These are phyloP conservation scores for Sarcophilus harrisii DNA, from an alignment of 2,797 vertebrate species.

Conservation along the genomic window DNA sequence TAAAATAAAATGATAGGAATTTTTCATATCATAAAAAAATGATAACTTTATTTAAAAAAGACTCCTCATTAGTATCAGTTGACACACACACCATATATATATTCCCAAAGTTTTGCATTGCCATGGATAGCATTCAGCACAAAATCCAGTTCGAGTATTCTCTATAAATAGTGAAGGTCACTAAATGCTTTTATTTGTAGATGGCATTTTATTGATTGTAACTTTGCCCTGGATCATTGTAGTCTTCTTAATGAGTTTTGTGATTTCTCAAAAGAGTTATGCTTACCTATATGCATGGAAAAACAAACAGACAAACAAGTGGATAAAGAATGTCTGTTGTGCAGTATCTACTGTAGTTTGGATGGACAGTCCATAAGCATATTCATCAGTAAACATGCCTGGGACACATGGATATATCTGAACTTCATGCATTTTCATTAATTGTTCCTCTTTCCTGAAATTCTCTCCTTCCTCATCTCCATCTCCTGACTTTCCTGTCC, in stretches of 20 bases:
- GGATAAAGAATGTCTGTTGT: not conserved
- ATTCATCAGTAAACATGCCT: not conserved
- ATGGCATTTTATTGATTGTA: not conserved
- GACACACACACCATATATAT: not conserved
- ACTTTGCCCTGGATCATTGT: not conserved
- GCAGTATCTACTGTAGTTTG: not conserved
- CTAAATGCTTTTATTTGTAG: not conserved
- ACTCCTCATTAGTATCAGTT: not conserved
- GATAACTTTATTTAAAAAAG: too few species aligned
- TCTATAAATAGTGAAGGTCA: not conserved
- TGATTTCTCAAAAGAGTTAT: not conserved
- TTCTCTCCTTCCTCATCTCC: not conserved
- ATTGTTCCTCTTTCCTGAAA: not conserved
- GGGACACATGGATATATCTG: not conserved
- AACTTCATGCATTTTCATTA: not conserved
- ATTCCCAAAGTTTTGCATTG: not conserved
- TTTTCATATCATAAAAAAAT: constrained; percentile 44
- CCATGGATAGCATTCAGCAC: not conserved
- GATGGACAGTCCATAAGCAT: not conserved
- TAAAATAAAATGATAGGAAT: constrained; percentile 46
- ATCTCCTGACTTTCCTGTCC: not conserved
- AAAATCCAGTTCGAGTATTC: not conserved
- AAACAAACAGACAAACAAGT: not conserved
- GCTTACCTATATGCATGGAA: not conserved
- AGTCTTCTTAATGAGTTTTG: not conserved